Base-by-base conservation (phyloP, 1,140 invertebrate genomes). In the Pemphigus obesinymphae region DNA sequence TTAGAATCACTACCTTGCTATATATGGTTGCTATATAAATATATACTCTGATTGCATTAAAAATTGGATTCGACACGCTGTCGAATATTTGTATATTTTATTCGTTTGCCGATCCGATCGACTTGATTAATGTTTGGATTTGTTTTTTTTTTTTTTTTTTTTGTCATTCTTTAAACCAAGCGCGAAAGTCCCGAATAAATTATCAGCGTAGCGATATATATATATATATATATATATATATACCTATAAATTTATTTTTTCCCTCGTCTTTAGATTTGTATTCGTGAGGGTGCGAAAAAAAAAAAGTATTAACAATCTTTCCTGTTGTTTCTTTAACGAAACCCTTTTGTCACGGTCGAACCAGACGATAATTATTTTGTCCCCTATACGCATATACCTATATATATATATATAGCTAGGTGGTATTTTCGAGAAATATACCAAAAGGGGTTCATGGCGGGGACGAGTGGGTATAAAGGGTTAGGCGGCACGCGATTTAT, bases 301-400 rank as follows among this genome's bases (percentile, higher is more conserved):
- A 78, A 78, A 78, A 37, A 75, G 72, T 75, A 75, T 78, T 78
- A 78, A 78, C 73, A 78, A 78, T 78, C 73, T 53, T 78, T 58
- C 26, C 31, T 29, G 31, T 55, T 78, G 73, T 78, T 78, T 78
- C 73, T 78, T 40, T 55, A 58, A 78, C 73, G n/a, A 58, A 58
- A 58, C 50, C 73, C 73, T 78, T 78, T 58, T 78, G 66, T 70
- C 66, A 70, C 66, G 29, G 73, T 55, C 53, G 73, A 50, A 55
- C 48, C 73, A 78, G 31, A 78, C 73, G 73, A 78, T 78, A 78
- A 78, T 78, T 78, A 78, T 78, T 78, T 78, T 23, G 7, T 10
- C 53, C 53, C 34, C 53, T 37, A 50, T 17, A 34, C 15, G 50
- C 8, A 48, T 31, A 23, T 26, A 40, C 20, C 5, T n/a, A n/a